Evolutionary conservation across 2,888 invertebrate species (phyloP).

Genomic region (Idaea aversata): DNA sequence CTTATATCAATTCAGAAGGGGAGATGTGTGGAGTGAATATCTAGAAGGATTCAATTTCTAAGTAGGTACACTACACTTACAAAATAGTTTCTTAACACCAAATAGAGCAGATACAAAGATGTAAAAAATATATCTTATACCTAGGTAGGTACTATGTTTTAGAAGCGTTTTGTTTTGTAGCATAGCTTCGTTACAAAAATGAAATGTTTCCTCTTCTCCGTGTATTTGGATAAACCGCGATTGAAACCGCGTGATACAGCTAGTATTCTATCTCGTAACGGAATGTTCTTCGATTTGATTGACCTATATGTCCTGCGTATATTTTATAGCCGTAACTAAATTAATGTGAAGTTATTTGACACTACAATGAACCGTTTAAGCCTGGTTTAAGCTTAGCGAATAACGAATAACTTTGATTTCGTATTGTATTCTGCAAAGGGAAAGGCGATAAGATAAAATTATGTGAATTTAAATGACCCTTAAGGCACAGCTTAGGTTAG

Average conservation of each 20-base stretch:
- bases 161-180: no score
- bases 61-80: no score
- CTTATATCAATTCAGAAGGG: background rate
- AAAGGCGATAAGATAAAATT: background rate
- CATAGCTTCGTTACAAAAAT: no score
- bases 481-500: no score
- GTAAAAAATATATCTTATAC: no score
- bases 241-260: no score
- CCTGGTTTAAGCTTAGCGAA: background rate
- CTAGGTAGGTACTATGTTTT: no score
- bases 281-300: background rate
- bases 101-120: no score
- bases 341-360: background rate
- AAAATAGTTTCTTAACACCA: no score
- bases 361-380: background rate
- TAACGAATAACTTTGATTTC: background rate
- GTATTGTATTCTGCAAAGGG: slow-evolving; percentile 13
- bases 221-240: no score
- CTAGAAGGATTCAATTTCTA: background rate
- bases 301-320: background rate
- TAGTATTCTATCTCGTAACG: no score
- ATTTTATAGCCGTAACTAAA: background rate
- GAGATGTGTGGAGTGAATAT: background rate
- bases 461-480: background rate
- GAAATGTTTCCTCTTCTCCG: no score